A percentile compares a stretch with the other conserved stretches of the same genome.
These are phyloP conservation scores for Megaceryle alcyon DNA, from an alignment of 2,797 vertebrate genomes.

Conservation along the genomic window DNA sequence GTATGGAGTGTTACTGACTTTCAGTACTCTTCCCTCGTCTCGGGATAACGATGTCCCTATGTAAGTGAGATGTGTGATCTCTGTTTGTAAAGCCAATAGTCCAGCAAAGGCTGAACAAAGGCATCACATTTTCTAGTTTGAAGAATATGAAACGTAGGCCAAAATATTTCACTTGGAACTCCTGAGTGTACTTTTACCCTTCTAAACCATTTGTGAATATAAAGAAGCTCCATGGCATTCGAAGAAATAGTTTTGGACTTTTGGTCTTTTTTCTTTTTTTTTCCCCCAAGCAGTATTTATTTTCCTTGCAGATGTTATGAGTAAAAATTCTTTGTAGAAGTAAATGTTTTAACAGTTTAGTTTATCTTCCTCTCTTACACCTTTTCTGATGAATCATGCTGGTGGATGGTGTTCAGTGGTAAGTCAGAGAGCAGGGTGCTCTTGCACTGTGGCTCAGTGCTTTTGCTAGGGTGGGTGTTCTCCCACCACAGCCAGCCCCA, in stretches of 20 bases:
- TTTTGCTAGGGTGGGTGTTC: background rate
- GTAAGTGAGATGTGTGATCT: background rate
- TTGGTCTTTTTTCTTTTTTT: background rate
- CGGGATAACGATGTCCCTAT: background rate
- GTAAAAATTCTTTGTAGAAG: background rate
- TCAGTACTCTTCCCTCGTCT: background rate
- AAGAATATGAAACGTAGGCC: background rate
- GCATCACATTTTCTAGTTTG: background rate
- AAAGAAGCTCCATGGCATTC: background rate
- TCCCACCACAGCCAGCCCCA: background rate
- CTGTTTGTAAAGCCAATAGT: background rate
- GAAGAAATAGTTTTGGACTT: background rate
- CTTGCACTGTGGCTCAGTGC: background rate
- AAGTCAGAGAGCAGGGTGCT: background rate
- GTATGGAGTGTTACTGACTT: background rate
- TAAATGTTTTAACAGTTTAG: background rate
- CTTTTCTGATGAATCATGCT: background rate
- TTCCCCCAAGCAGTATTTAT: background rate
- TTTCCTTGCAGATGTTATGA: background rate
- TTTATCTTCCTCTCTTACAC: background rate
- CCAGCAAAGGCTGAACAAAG: background rate
- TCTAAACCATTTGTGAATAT: background rate
- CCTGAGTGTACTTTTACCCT: background rate
- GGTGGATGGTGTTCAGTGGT: background rate
- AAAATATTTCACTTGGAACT: background rate